Percentiles rank a stretch among this genome's conserved stretches.
These are phyloP conservation scores for Gymnocheta viridis DNA, from an alignment of 2,888 invertebrate species.

Conservation along the genomic window DNA sequence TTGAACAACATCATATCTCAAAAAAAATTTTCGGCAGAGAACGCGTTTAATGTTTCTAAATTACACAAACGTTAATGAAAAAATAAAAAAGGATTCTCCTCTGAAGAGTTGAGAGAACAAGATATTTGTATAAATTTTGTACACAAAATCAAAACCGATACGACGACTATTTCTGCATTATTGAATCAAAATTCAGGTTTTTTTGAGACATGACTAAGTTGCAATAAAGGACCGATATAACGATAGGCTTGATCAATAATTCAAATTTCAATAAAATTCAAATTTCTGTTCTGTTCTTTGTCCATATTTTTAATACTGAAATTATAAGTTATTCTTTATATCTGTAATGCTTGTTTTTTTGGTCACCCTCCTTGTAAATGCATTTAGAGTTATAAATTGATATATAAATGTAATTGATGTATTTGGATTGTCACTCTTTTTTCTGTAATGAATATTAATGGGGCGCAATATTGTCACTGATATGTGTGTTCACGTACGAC, in stretches of 20 bases:
- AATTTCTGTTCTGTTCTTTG: neutral
- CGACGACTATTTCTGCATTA: no score
- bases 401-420: constrained; percentile 14
- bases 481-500: neutral
- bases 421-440: neutral
- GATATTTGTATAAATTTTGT: no score
- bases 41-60: no score
- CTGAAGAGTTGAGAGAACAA: no score
- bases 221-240: no score
- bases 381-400: constrained; percentile 6
- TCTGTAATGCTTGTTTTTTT: neutral
- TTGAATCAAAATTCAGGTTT: no score
- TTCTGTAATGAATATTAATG: constrained; percentile 18
- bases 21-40: no score
- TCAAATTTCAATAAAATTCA: neutral
- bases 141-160: no score
- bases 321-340: neutral
- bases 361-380: neutral
- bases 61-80: no score
- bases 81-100: no score
- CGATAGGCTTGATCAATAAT: neutral
- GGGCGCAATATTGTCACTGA: neutral
- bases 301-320: neutral
- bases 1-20: no score
- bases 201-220: no score